A percentile compares a stretch with the other conserved stretches of the same genome.
Evolutionary conservation across 2,888 invertebrate genomes (phyloP).

Genomic region (Meganola albula): DNA sequence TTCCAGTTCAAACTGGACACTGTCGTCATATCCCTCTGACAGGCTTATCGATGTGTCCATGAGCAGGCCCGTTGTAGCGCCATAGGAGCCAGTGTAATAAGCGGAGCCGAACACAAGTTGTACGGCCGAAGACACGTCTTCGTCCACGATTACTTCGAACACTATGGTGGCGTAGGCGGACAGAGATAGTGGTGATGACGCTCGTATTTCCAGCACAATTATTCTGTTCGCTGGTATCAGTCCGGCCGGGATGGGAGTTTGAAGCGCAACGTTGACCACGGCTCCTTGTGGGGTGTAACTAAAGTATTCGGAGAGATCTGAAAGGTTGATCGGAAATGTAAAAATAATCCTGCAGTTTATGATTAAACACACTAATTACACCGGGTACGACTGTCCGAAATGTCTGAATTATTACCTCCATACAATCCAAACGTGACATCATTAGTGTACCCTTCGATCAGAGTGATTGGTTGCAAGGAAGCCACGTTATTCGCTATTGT

Average conservation of each 20-base stretch:
- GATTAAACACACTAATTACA: too few relatives aligned
- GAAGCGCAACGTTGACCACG: slow-evolving; percentile 14
- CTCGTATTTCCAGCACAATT: slow-evolving; percentile 30
- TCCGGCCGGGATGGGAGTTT: slow-evolving; percentile 27
- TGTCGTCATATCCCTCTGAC: slow-evolving; percentile 23
- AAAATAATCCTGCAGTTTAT: too few relatives aligned
- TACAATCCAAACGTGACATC: too few relatives aligned
- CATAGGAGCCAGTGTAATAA: slow-evolving; percentile 32
- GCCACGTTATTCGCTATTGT: slow-evolving; percentile 21
- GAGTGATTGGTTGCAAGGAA: slow-evolving; percentile 26
- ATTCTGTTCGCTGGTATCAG: slow-evolving; percentile 27
- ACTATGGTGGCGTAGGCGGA: slow-evolving; percentile 33
- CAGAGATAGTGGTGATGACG: slow-evolving; percentile 23
- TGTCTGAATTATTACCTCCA: too few relatives aligned
- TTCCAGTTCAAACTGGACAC: slow-evolving; percentile 28
- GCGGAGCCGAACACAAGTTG: slow-evolving; percentile 15
- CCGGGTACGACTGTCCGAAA: too few relatives aligned
- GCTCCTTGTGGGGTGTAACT: slow-evolving; percentile 7
- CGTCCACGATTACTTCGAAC: slow-evolving; percentile 19
- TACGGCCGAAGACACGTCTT: slow-evolving; percentile 5
- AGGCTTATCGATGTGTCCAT: slow-evolving; percentile 22
- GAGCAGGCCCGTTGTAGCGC: slow-evolving; percentile 14
- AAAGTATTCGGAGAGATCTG: slow-evolving; percentile 24
- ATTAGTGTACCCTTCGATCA: slow-evolving; percentile 32
- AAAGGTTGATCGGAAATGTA: too few relatives aligned